phyloP scores from a whole-genome alignment of 2,797 vertebrate species.

The Cynodonichthys magdalenae region DNA sequence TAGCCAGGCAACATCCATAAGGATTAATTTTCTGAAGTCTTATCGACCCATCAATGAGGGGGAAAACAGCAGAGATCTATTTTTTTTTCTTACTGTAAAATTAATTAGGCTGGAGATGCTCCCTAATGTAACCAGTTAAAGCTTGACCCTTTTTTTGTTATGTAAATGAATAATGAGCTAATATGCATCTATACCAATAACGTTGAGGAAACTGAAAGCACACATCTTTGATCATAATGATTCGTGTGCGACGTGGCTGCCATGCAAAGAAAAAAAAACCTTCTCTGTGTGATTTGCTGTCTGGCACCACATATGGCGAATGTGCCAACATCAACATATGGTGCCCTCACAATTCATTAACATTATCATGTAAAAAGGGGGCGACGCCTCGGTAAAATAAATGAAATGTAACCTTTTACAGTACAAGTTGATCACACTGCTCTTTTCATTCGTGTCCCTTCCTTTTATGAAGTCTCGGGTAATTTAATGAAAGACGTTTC shows the following conservation, averaged over 20 bases:
- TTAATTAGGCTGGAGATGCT: slow-evolving; percentile 16
- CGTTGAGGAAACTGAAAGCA: slow-evolving; percentile 37
- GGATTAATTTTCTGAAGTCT: slow-evolving; percentile 35
- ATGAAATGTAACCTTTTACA: slow-evolving; percentile 56
- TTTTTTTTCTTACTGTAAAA: slow-evolving; percentile 13
- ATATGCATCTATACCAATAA: slow-evolving; percentile 15
- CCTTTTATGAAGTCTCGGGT: slow-evolving; percentile 60
- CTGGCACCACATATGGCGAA: slow-evolving; percentile 70
- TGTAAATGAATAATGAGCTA: slow-evolving; percentile 22
- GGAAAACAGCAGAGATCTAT: background rate
- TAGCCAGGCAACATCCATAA: slow-evolving; percentile 30
- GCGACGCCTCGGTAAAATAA: slow-evolving; percentile 66
- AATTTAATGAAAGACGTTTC: slow-evolving; percentile 62
- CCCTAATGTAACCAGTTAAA: slow-evolving; percentile 12
- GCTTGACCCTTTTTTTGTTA: slow-evolving; percentile 15
- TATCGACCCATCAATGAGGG: slow-evolving; percentile 2
- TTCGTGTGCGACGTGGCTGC: slow-evolving; percentile 17
- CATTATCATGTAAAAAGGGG: slow-evolving; percentile 71
- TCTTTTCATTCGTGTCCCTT: slow-evolving; percentile 36
- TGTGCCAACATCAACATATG: slow-evolving; percentile 60
- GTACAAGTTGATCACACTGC: slow-evolving; percentile 48
- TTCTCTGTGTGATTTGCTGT: slow-evolving; percentile 45
- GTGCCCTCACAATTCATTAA: slow-evolving; percentile 68
- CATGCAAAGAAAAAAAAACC: background rate
- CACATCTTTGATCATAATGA: slow-evolving; percentile 9